Evolutionary conservation across 2,888 invertebrate genomes (phyloP).

Genomic region (Spilarctia lutea): DNA sequence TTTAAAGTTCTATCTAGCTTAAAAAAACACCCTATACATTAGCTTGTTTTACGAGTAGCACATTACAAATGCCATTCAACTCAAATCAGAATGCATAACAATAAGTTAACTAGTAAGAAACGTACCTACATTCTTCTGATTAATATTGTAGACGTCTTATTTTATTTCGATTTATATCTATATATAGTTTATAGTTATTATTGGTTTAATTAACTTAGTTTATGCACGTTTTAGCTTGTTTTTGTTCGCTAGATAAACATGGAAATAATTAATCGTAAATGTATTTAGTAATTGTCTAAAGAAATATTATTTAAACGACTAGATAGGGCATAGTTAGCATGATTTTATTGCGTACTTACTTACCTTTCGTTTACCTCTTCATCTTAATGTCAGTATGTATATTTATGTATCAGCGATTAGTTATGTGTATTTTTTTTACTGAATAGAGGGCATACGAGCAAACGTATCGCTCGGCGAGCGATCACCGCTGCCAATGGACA

Average conservation of each 20-base stretch:
- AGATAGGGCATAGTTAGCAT: constrained; percentile 47
- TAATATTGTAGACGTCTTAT: constrained; percentile 39
- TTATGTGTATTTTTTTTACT: too few relatives aligned
- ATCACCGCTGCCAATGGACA: too few relatives aligned
- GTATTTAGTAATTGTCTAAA: constrained; percentile 41
- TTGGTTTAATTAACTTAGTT: constrained; percentile 45
- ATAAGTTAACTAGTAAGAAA: too few relatives aligned
- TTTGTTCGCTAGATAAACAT: constrained; percentile 51
- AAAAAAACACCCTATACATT: neutral
- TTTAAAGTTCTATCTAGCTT: too few relatives aligned
- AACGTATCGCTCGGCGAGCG: too few relatives aligned
- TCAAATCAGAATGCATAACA: neutral
- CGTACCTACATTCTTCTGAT: neutral
- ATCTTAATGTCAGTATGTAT: constrained; percentile 36
- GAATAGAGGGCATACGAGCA: too few relatives aligned
- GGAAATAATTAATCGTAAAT: constrained; percentile 52
- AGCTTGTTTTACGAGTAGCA: neutral
- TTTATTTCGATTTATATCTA: constrained; percentile 37
- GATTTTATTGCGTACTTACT: constrained; percentile 52
- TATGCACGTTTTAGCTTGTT: constrained; percentile 45
- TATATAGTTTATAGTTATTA: constrained; percentile 38
- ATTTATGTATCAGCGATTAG: constrained; percentile 3
- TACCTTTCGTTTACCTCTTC: constrained; percentile 51
- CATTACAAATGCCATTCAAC: neutral
- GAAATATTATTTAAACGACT: constrained; percentile 40